Conservation (phyloP, 2,888 invertebrate species). For the Xestia xanthographa region DNA sequence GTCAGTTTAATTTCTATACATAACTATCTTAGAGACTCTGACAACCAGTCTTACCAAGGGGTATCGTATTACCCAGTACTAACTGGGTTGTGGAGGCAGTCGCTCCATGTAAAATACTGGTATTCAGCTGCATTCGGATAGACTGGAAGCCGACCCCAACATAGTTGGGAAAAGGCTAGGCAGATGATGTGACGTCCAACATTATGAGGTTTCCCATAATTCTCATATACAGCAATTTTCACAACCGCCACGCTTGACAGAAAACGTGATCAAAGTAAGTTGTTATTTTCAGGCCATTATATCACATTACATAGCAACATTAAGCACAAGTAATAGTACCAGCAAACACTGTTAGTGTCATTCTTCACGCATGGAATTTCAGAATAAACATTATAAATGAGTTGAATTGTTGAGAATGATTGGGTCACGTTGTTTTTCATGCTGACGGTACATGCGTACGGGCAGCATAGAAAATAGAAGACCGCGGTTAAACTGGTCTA, state of each 20-base stretch:
- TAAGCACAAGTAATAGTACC: not conserved
- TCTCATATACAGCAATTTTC: not conserved
- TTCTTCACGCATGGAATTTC: slow-evolving; percentile 30
- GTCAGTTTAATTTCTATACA: not conserved
- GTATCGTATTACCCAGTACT: too few species aligned
- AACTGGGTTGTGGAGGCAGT: too few species aligned
- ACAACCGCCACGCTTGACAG: not conserved
- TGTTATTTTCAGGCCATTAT: slow-evolving; percentile 36
- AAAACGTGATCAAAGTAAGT: slow-evolving; percentile 2
- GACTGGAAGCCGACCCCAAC: too few species aligned
- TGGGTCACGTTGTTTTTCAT: slow-evolving; percentile 11
- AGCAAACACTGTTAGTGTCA: slow-evolving; percentile 5
- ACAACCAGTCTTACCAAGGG: too few species aligned
- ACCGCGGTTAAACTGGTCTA: not conserved
- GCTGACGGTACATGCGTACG: not conserved
- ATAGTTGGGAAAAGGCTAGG: too few species aligned
- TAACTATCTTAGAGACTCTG: too few species aligned
- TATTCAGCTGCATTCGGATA: too few species aligned
- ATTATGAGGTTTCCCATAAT: not conserved
- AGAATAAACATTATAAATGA: slow-evolving; percentile 15
- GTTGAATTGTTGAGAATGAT: slow-evolving; percentile 7
- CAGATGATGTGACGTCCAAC: not conserved
- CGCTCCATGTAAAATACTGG: too few species aligned
- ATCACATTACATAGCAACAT: slow-evolving; percentile 17
- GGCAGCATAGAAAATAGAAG: not conserved